Conservation (phyloP, 2,888 invertebrate species). For the Keiferia lycopersicella region DNA sequence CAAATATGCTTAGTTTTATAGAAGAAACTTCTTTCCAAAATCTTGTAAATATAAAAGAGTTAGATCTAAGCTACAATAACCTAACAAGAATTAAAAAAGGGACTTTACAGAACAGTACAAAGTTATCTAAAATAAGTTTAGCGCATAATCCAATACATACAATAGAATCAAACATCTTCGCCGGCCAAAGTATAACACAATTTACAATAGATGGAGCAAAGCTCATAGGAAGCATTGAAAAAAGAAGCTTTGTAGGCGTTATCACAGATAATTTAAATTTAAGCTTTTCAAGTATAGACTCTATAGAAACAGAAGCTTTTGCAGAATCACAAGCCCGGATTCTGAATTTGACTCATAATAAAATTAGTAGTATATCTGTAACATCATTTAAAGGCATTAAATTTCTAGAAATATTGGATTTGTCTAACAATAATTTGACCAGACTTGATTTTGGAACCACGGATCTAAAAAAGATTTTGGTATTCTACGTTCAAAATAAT, state of each 20-base stretch:
- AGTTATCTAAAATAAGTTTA: not conserved
- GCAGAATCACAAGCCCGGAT: not conserved
- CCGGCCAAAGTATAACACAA: not conserved
- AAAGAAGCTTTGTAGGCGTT: not conserved
- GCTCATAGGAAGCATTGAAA: not conserved
- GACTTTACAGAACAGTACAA: not conserved
- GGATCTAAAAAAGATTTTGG: not conserved
- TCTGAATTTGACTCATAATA: constrained; percentile 5
- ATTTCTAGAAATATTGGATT: not conserved
- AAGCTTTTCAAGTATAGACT: not conserved
- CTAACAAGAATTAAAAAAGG: not conserved
- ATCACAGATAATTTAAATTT: constrained; percentile 9
- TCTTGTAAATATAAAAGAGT: not conserved
- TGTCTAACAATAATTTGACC: constrained; percentile 7
- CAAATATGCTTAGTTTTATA: not conserved
- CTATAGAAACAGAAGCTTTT: constrained; percentile 12
- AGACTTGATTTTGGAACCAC: constrained; percentile 3
- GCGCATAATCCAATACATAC: not conserved
- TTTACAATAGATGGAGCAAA: not conserved
- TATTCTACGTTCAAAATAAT: not conserved
- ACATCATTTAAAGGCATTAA: not conserved
- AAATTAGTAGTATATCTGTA: not conserved
- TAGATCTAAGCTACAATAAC: constrained; percentile 4
- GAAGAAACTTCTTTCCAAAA: constrained; percentile 5
- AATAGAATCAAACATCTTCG: not conserved